These are phyloP conservation scores for Drosophila nigritarsus DNA, from an alignment of 2,888 invertebrate species.

Conservation along the genomic window DNA sequence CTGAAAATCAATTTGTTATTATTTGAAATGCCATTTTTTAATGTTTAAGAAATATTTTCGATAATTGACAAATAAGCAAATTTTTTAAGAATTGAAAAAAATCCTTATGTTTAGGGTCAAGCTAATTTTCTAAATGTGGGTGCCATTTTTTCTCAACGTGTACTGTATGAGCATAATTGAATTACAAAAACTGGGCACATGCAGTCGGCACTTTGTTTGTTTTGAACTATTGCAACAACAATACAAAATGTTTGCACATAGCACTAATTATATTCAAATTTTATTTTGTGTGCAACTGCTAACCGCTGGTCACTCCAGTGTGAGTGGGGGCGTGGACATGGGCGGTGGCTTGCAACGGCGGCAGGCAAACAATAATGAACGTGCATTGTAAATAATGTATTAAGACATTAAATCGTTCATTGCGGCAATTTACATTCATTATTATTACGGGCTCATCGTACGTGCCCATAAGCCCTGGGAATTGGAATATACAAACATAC, in stretches of 20 bases:
- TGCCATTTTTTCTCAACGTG: neutral
- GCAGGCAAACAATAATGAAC: slow-evolving; percentile 46
- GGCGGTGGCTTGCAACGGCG: slow-evolving; percentile 25
- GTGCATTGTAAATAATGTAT: slow-evolving; percentile 75
- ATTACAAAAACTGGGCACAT: slow-evolving; percentile 59
- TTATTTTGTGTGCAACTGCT: slow-evolving; percentile 49
- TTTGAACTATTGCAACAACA: slow-evolving; percentile 6
- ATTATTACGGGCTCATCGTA: slow-evolving; percentile 74
- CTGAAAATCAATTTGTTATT: neutral
- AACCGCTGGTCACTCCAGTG: slow-evolving; percentile 36
- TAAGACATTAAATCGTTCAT: slow-evolving; percentile 83
- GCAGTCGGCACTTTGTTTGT: slow-evolving; percentile 63
- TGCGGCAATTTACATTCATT: slow-evolving; percentile 81
- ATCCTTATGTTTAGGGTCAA: neutral
- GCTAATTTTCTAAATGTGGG: neutral
- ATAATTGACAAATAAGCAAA: neutral
- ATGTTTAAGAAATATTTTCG: neutral
- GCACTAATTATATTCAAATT: slow-evolving; percentile 68
- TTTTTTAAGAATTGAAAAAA: neutral
- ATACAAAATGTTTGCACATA: slow-evolving; percentile 25
- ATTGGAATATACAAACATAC: slow-evolving; percentile 55
- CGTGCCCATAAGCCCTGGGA: slow-evolving; percentile 84
- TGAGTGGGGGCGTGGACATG: slow-evolving; percentile 40
- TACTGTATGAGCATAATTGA: neutral
- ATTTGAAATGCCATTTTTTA: neutral